Conservation (phyloP, 1,140 invertebrate genomes). For the Pantala flavescens region DNA sequence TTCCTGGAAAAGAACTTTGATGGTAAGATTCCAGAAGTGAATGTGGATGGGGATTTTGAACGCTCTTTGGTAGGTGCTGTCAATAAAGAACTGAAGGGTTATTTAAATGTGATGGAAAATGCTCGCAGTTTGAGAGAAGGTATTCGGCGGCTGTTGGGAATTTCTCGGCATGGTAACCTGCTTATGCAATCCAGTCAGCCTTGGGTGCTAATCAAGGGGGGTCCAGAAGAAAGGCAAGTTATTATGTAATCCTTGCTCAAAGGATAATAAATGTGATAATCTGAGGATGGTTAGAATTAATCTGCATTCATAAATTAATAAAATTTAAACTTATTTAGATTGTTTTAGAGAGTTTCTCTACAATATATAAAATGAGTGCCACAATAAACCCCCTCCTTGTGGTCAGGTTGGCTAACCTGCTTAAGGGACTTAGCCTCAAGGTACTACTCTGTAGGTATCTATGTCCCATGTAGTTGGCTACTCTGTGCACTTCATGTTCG, state of each 20-base stretch:
- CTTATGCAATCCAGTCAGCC: conserved; percentile 92
- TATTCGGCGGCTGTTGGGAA: conserved; percentile 69
- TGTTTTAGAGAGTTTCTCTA: too few species aligned
- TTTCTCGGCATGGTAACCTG: conserved; percentile 90
- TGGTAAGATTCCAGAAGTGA: conserved; percentile 61
- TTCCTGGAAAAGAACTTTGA: conserved; percentile 84
- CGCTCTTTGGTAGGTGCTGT: conserved; percentile 65
- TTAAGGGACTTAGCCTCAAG: too few species aligned
- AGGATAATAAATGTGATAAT: too few species aligned
- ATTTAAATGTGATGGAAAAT: conserved; percentile 70
- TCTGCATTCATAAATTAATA: conserved; percentile 15
- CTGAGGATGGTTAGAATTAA: too few species aligned
- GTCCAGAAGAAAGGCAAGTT: conserved; percentile 58
- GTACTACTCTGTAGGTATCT: too few species aligned
- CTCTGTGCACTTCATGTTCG: too few species aligned
- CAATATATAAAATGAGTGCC: too few species aligned
- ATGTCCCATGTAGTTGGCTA: too few species aligned
- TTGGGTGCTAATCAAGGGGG: conserved; percentile 87
- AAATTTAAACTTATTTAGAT: conserved; percentile 21
- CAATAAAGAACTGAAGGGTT: conserved; percentile 70
- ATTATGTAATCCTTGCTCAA: conserved; percentile 11
- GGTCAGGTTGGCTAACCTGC: too few species aligned
- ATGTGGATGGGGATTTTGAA: conserved; percentile 53
- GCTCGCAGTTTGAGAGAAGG: conserved; percentile 71
- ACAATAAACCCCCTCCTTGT: too few species aligned